Base-by-base conservation (phyloP, 1,140 invertebrate genomes). In the Nasonia vitripennis region DNA sequence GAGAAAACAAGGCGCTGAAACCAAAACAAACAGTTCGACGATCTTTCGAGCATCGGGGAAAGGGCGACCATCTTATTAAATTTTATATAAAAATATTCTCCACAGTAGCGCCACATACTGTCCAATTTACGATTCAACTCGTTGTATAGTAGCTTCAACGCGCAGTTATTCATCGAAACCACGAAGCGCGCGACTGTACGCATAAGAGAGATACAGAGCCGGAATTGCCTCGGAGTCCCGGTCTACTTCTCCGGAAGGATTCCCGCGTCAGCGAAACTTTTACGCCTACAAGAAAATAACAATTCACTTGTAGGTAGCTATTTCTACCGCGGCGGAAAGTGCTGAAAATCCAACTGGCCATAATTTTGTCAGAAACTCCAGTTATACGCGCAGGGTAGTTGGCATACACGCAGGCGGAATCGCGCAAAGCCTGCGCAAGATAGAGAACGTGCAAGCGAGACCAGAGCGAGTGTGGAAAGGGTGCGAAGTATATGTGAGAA, bases 401-500 rank as follows among this genome's bases (percentile, higher is more conserved):
- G 55, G 70, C 68, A 17, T n/a, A 34, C 4, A 27, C 27, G 5
- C 34, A 27, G 27, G 11, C 12, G 3, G 27, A 71, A 71, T 34
- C 11, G 27, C 10, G 31, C 11, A 71, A 71, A 71, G 11, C 70
- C 31, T 17, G 70, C 3, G 70, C 70, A 31, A 34, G 70, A 14
- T 71, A n/a, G 55, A 62, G 55, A 62, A 62, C 7, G 20, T 9
- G 17, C 0, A 5, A 34, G 20, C 55, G 68, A 55, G 6, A 62
- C 1, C 10, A 17, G 17, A 31, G 73, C 31, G 48, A n/a, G 71
- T 3, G 6, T n/a, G 23, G 14, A 20, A 51, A 41, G 73, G 51
- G 48, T 6, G 55, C 5, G 27, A 62, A 82, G 48, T 34, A 74
- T 73, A n/a, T 80, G 83, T 48, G 83, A 77, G 67, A 78, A 77